Evolutionary conservation across 1,140 invertebrate species (phyloP).

Genomic region (Zophobas atratus): DNA sequence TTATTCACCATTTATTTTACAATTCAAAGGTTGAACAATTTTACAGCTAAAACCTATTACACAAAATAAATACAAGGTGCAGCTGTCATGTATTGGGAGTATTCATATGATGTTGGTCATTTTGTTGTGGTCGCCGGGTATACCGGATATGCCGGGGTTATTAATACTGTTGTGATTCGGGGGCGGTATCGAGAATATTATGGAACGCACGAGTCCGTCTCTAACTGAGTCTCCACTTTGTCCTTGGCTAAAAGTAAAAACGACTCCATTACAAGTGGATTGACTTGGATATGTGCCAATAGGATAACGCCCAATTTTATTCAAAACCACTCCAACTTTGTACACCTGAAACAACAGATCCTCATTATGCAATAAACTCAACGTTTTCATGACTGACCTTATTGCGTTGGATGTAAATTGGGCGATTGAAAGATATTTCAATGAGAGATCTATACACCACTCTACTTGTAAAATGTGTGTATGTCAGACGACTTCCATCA

Average conservation of each 20-base stretch:
- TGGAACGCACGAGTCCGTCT: constrained; percentile 82
- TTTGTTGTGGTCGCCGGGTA: constrained; percentile 57
- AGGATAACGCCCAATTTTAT: constrained; percentile 85
- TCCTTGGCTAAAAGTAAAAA: constrained; percentile 82
- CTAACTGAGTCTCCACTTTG: constrained; percentile 76
- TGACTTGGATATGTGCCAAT: constrained; percentile 77
- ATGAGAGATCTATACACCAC: constrained; percentile 78
- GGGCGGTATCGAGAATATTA: constrained; percentile 74
- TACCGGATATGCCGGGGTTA: constrained; percentile 56
- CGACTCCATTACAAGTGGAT: constrained; percentile 76
- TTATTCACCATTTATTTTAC: constrained; percentile 13
- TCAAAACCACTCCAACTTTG: constrained; percentile 85
- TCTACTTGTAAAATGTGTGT: constrained; percentile 84
- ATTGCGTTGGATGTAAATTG: constrained; percentile 81
- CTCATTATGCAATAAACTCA: constrained; percentile 16
- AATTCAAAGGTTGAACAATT: not conserved
- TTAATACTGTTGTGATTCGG: constrained; percentile 54
- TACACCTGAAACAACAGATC: constrained; percentile 73
- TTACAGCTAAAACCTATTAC: not conserved
- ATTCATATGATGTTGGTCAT: constrained; percentile 52
- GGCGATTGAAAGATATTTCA: constrained; percentile 85
- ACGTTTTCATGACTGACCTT: constrained; percentile 70
- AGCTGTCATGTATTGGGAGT: constrained; percentile 7
- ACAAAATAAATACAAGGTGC: constrained; percentile 26
- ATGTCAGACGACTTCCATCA: constrained; percentile 82